phyloP scores from a whole-genome alignment of 1,140 invertebrate species.

The Eupeodes corollae region DNA sequence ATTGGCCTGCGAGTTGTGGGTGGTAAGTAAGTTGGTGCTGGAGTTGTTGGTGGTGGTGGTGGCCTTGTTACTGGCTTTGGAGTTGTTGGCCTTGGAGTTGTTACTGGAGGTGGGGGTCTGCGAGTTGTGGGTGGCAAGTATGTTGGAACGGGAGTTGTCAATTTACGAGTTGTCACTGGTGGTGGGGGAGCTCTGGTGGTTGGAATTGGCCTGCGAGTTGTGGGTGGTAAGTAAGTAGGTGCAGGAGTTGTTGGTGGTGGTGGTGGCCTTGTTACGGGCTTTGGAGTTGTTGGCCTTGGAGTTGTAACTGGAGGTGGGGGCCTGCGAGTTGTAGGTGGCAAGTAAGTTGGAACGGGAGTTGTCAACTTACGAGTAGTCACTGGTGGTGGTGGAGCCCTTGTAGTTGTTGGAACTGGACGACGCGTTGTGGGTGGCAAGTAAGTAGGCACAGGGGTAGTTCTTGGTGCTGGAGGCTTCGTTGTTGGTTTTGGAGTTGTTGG shows the following conservation, averaged over 20 bases:
- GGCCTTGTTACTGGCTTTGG: background rate
- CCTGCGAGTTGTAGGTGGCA: conserved; percentile 21
- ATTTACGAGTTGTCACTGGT: background rate
- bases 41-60: no score
- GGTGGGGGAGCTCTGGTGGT: no score
- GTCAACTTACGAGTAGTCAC: conserved; percentile 15
- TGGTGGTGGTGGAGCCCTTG: conserved; percentile 9
- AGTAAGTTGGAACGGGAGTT: conserved; percentile 17
- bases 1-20: background rate
- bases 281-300: background rate
- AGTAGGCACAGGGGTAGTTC: background rate
- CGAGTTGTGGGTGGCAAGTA: background rate
- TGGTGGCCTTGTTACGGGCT: background rate
- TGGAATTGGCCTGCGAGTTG: background rate
- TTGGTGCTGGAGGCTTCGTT: no score
- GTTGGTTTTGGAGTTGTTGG: background rate
- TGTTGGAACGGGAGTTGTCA: background rate
- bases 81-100: conserved; percentile 10
- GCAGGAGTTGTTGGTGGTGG: background rate
- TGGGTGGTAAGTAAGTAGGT: conserved; percentile 1
- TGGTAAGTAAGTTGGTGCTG: conserved; percentile 12
- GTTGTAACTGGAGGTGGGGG: conserved; percentile 2
- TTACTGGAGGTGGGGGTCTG: conserved; percentile 14
- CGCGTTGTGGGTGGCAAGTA: conserved; percentile 13
- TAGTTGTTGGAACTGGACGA: conserved; percentile 10